Evolutionary conservation across 2,888 invertebrate genomes (phyloP), one percentile per base, ranked within the genome.

Genomic region (Onthophagus sagittarius): DNA sequence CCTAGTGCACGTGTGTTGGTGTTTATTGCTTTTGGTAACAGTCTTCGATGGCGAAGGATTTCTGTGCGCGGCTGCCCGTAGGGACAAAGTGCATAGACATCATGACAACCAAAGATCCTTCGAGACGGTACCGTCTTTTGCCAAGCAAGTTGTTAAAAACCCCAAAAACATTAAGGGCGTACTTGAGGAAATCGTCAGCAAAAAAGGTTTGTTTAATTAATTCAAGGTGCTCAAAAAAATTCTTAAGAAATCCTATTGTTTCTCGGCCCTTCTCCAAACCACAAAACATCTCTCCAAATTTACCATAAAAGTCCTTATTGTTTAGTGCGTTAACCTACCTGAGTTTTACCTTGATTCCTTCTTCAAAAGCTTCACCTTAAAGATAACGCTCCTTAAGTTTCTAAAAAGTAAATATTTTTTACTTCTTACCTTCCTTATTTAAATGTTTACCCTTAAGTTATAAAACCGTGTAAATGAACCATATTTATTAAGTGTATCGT

Each of bases 11-110:
- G 33, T 73, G 64, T 64, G 33, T 65, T n/a, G 67, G 72, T 69
- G 69, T 33, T 65, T 75, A 71, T 31, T 67, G 13, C 71, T 23
- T 2, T 23, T 77, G 67, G 71, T 77, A 63, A 73, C 72, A 69
- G 69, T 79, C 63, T 71, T 76, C 64, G 62, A 76, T 72, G 62
- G 76, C 72, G 75, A 71, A 3, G 73, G 74, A 71, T 72, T 74
- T 72, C 23, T 69, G 75, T 62, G 65, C 64, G 71, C 15, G 73
- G 73, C 7, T 11, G 39, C 73, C 74, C 72, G 33, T 75, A 74
- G 71, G 39, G 74, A 70, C 71, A 74, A 71, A 74, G 72, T 67
- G 13, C 39, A 53, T 53, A 53, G 39, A 11, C 39, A 9, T 53
- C 39, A 11, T 11, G 39, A 53, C 39, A 11, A 7, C 39, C 39